These are phyloP conservation scores for Torymus texanus DNA, from an alignment of 2,888 invertebrate species.

Conservation along the genomic window DNA sequence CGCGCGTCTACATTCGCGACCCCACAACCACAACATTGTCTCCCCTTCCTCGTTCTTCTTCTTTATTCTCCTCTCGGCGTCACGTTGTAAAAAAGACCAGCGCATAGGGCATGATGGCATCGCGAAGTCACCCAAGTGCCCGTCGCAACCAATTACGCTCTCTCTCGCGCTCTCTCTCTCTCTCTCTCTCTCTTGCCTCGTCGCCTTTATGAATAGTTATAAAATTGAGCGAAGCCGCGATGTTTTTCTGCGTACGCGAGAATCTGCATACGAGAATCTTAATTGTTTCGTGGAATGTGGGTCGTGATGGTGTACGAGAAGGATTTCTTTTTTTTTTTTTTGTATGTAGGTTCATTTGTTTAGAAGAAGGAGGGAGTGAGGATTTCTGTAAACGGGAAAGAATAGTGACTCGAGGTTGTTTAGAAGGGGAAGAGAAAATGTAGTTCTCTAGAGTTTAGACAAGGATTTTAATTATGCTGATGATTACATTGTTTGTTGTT, in stretches of 20 bases:
- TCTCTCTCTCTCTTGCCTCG: no score
- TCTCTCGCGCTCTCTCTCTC: no score
- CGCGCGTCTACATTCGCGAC: no score
- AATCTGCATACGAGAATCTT: constrained; percentile 40
- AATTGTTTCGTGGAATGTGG: constrained; percentile 37
- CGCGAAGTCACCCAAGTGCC: constrained; percentile 45
- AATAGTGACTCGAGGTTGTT: no score
- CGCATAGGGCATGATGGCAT: background rate
- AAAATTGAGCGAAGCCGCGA: constrained; percentile 16
- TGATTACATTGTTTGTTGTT: no score
- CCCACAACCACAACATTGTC: background rate
- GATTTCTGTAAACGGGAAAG: no score
- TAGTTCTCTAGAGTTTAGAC: no score
- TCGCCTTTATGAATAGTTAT: constrained; percentile 42
- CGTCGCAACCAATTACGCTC: constrained; percentile 46
- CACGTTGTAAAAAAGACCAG: background rate
- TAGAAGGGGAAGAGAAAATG: no score
- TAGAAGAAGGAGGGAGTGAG: no score
- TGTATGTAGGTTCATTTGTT: no score
- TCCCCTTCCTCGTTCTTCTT: background rate
- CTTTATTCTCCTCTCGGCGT: background rate
- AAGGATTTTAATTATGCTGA: no score
- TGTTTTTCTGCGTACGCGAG: constrained; percentile 25
- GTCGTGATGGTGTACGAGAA: constrained; percentile 1
- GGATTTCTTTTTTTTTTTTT: background rate